Base-by-base conservation (phyloP, 2,797 vertebrate species). In the Falco columbarius region DNA sequence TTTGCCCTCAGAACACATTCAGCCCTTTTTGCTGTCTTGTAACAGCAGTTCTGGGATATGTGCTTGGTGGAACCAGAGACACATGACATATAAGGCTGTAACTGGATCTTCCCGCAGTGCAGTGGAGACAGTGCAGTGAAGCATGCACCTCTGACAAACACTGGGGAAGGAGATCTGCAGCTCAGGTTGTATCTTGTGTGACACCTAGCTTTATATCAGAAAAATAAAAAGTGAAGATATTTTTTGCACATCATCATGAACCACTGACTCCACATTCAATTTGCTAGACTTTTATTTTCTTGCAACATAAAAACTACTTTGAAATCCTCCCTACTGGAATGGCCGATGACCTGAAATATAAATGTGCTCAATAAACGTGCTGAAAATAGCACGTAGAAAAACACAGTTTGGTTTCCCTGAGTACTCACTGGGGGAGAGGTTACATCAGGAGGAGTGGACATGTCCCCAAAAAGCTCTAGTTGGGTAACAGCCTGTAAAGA, bases 391-490 rank as follows among this genome's bases (percentile, higher is more conserved):
- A 42, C 4, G 34, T 27, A 83, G 29, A n/a, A 58, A 40, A 58
- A 87, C 17, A 71, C 7, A 12, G 51, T 12, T 49, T 26, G 36
- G 29, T 34, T 92, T 72, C 38, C 32, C 16, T 21, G 56, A 21
- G 76, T 96, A 99, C 99, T 99, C 98, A 99, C 99, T 30, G 99
- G 99, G 90, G 99, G 99, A 97, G 99, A 99, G 93, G 99, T 99
- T 98, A 99, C 98, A 98, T 99, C 99, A 94, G 99, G 99, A 96
- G 99, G 99, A 86, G 99, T 99, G 84, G 99, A 99, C 99, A 99
- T 99, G 98, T 99, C 99, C 98, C 99, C 99, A 97, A 99, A 99
- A 98, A 99, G 98, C 98, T 99, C 99, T 98, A 99, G 98, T 97
- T 99, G 99, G 98, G 99, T 99, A 98, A 99, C 99, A 98, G 99